These are phyloP conservation scores for Stegastes partitus DNA, from an alignment of 2,113 vertebrate species.

Conservation along the genomic window DNA sequence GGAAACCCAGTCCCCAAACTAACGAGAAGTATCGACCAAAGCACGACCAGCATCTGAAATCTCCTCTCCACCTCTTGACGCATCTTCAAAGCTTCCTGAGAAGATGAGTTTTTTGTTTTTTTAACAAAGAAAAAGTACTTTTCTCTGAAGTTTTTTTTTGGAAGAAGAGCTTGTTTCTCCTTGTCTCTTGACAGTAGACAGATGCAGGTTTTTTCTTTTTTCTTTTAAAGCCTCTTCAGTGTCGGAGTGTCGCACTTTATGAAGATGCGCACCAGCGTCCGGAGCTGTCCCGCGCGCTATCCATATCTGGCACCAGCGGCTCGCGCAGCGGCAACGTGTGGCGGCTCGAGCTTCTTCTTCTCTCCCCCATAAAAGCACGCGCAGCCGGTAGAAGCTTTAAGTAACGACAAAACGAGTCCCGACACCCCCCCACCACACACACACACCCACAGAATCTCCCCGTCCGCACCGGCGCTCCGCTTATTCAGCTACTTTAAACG, in stretches of 20 bases:
- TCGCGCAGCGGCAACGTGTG: conserved; percentile 55
- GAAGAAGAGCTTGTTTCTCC: not conserved
- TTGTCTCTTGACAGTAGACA: not conserved
- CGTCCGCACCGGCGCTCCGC: conserved; percentile 76
- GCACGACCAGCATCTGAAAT: conserved; percentile 76
- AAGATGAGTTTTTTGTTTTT: not conserved
- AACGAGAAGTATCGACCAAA: conserved; percentile 78
- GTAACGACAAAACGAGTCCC: conserved; percentile 49
- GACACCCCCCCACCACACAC: conserved; percentile 71
- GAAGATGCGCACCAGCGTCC: conserved; percentile 74
- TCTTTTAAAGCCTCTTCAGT: conserved; percentile 4
- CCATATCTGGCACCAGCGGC: conserved; percentile 69
- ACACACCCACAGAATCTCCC: conserved; percentile 57
- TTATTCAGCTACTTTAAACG: conserved; percentile 70
- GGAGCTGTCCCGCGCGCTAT: conserved; percentile 55
- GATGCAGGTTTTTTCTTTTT: conserved; percentile 2
- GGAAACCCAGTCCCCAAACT: conserved; percentile 83
- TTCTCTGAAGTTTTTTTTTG: not conserved
- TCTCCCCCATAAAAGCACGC: conserved; percentile 55
- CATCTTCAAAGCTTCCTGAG: conserved; percentile 75
- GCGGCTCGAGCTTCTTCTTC: conserved; percentile 52
- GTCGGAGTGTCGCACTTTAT: conserved; percentile 60
- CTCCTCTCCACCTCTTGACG: conserved; percentile 71
- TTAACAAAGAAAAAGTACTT: conserved; percentile 10
- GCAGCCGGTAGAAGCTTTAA: conserved; percentile 52